phyloP scores from a whole-genome alignment of 2,888 invertebrate species.

The Amphipoea lucens region DNA sequence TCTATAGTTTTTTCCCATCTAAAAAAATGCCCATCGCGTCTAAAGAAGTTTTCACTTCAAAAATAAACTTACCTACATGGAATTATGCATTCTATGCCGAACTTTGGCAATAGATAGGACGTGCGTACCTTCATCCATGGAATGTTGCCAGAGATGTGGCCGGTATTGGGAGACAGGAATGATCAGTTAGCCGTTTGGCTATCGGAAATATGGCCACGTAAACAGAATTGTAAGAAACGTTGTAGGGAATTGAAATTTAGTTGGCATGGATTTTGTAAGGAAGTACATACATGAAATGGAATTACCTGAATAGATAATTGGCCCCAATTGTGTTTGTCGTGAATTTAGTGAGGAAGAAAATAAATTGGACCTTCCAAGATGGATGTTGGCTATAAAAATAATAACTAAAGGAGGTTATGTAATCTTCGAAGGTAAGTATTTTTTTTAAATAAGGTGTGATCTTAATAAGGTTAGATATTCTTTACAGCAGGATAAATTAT shows the following conservation, averaged over 20 bases:
- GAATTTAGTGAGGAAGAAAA: neutral
- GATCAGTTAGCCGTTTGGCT: slow-evolving; percentile 11
- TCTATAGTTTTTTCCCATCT: no score
- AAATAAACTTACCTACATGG: no score
- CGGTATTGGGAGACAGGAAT: slow-evolving; percentile 19
- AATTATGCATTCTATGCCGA: slow-evolving; percentile 19
- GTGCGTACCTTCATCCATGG: slow-evolving; percentile 44
- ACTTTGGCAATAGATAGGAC: slow-evolving; percentile 43
- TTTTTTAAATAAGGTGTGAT: no score
- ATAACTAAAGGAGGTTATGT: neutral
- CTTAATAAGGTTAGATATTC: no score
- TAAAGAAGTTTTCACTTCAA: no score
- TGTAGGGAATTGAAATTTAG: neutral
- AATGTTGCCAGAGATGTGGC: slow-evolving; percentile 45
- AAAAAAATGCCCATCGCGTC: no score
- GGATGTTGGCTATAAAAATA: neutral
- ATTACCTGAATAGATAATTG: neutral
- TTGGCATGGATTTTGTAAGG: neutral
- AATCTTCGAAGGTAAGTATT: no score
- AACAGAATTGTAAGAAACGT: slow-evolving; percentile 16
- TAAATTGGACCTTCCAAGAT: neutral
- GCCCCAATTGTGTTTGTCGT: neutral
- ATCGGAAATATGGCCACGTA: slow-evolving; percentile 14
- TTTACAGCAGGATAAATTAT: no score
- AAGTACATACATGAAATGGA: neutral